phyloP scores from a whole-genome alignment of 2,113 vertebrate genomes.

The Salvelinus sp. region DNA sequence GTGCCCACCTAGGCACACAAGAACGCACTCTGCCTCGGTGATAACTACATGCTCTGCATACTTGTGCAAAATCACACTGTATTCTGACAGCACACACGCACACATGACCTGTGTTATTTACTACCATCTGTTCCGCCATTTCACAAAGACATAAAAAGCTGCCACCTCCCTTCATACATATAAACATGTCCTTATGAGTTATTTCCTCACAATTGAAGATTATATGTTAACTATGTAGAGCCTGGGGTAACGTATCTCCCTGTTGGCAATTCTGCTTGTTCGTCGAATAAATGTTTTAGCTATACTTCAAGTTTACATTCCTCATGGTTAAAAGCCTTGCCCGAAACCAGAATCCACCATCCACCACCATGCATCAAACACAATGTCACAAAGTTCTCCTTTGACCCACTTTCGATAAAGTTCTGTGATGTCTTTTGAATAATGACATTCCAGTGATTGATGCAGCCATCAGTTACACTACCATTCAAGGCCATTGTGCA shows the following conservation, averaged over 20 bases:
- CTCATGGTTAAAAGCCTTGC: neutral
- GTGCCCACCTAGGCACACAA: no score
- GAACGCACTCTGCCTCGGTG: no score
- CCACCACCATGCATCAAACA: conserved; percentile 34
- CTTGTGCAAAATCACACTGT: neutral
- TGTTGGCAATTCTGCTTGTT: conserved; percentile 37
- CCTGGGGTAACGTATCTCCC: conserved; percentile 55
- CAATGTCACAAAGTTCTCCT: conserved; percentile 31
- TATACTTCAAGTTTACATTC: conserved; percentile 12
- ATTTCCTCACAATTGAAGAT: conserved; percentile 56
- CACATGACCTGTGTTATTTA: conserved; percentile 52
- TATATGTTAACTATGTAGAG: conserved; percentile 42
- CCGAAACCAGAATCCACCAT: neutral
- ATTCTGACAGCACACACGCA: conserved; percentile 2
- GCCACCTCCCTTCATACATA: conserved; percentile 60
- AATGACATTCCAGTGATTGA: conserved; percentile 64
- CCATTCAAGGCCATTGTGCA: conserved; percentile 64
- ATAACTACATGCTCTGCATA: neutral
- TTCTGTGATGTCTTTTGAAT: conserved; percentile 55
- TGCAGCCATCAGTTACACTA: conserved; percentile 68
- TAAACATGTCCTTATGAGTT: conserved; percentile 67
- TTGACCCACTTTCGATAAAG: neutral
- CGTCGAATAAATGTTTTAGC: conserved; percentile 53
- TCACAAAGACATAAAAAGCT: conserved; percentile 59
- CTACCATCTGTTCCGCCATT: conserved; percentile 67